A percentile compares a stretch with the other conserved stretches of the same genome.
Conservation (phyloP, 2,113 vertebrate genomes). For the Dendrocopos noguchii region DNA sequence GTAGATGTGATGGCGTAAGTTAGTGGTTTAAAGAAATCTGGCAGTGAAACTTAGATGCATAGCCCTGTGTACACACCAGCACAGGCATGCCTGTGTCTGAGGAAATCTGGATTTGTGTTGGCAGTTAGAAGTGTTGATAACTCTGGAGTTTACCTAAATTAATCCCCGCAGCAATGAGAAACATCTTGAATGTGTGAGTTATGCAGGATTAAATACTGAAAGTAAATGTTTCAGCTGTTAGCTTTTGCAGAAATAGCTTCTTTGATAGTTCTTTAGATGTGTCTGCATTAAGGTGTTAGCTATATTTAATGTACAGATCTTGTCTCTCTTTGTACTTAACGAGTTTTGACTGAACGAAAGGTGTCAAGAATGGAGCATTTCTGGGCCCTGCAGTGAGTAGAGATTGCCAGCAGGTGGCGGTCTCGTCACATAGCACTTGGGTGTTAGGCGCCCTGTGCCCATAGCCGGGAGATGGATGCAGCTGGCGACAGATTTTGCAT, state of each 20-base stretch:
- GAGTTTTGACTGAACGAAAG: background rate
- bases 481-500: background rate
- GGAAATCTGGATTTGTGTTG: background rate
- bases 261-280: background rate
- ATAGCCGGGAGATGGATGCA: accelerated
- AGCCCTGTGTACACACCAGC: background rate
- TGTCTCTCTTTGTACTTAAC: background rate
- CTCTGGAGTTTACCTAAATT: background rate
- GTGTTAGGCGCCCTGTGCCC: background rate
- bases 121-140: background rate
- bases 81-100: background rate
- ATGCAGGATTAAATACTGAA: background rate
- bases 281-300: background rate
- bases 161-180: background rate
- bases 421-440: background rate
- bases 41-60: background rate
- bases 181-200: background rate
- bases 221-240: background rate
- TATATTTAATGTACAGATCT: background rate
- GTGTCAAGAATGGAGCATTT: background rate
- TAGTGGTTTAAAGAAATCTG: background rate
- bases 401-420: slow-evolving; percentile 73
- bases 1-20: background rate
- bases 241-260: background rate
- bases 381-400: background rate